A percentile compares a stretch with the other conserved stretches of the same genome.
phyloP scores from a whole-genome alignment of 2,113 vertebrate species.

The Mormoops blainvillei region DNA sequence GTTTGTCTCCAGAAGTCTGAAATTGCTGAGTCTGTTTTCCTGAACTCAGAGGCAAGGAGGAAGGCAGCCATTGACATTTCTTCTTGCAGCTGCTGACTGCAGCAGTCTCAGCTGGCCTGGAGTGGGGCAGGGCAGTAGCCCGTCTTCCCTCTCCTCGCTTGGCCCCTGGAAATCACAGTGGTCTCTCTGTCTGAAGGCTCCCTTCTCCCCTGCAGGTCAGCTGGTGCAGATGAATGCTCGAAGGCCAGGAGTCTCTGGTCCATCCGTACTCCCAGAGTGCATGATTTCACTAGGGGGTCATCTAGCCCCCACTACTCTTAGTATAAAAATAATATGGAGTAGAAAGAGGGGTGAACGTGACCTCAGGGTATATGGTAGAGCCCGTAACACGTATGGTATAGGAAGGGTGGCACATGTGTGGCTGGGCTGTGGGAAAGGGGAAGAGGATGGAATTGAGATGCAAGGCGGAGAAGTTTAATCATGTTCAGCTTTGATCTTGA shows the following conservation, averaged over 20 bases:
- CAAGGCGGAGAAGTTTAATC: not conserved
- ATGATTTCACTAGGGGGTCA: not conserved
- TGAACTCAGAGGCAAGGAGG: not conserved
- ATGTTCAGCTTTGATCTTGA: not conserved
- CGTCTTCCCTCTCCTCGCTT: not conserved
- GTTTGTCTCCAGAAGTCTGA: not conserved
- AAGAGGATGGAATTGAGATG: not conserved
- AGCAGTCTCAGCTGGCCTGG: fast-evolving
- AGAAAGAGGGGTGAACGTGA: not conserved
- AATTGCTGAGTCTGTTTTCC: not conserved
- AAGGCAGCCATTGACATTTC: not conserved
- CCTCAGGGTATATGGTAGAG: not conserved
- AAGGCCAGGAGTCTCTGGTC: not conserved
- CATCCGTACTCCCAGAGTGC: not conserved
- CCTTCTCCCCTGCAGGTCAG: not conserved
- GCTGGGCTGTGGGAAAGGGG: not conserved
- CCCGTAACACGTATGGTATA: not conserved
- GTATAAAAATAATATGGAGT: not conserved
- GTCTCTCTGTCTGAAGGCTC: not conserved
- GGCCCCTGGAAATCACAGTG: not conserved
- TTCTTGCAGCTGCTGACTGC: not conserved
- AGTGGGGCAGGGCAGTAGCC: not conserved
- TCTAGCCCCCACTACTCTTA: not conserved
- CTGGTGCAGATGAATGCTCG: not conserved
- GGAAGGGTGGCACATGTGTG: not conserved